phyloP scores from a whole-genome alignment of 2,888 invertebrate genomes.

The Philereme vetulata region DNA sequence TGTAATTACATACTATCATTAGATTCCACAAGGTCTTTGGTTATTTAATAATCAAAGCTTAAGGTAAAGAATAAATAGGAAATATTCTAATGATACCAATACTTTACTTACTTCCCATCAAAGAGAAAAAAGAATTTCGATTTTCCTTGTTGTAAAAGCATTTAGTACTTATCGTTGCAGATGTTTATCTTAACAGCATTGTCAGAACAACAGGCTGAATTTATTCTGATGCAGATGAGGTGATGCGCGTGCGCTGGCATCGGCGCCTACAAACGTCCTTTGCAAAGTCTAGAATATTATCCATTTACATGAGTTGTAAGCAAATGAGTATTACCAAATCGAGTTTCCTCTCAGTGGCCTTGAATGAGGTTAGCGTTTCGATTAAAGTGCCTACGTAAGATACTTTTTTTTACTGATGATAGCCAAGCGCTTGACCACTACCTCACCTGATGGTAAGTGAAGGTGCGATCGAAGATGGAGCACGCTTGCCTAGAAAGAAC shows the following conservation, averaged over 20 bases:
- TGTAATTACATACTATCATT: no score
- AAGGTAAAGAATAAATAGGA: no score
- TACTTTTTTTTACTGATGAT: no score
- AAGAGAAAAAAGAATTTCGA: neutral
- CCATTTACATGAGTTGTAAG: constrained; percentile 27
- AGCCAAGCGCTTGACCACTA: no score
- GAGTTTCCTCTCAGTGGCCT: constrained; percentile 56
- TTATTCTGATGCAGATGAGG: constrained; percentile 64
- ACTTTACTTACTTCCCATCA: no score
- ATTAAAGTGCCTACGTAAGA: no score
- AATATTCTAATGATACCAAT: no score
- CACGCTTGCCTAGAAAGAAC: no score
- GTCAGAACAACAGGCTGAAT: constrained; percentile 35
- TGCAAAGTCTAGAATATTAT: constrained; percentile 30
- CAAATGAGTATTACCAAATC: constrained; percentile 37
- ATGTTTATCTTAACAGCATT: constrained; percentile 3
- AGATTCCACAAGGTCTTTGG: no score
- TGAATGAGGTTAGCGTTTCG: constrained; percentile 27
- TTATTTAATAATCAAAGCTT: no score
- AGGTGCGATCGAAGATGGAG: no score
- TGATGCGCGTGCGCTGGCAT: constrained; percentile 45
- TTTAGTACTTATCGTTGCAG: neutral
- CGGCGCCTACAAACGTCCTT: constrained; percentile 46
- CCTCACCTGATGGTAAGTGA: no score
- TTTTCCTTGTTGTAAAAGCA: constrained; percentile 6